Conservation (phyloP, 2,113 vertebrate species). For the Xenopus tropicalis region DNA sequence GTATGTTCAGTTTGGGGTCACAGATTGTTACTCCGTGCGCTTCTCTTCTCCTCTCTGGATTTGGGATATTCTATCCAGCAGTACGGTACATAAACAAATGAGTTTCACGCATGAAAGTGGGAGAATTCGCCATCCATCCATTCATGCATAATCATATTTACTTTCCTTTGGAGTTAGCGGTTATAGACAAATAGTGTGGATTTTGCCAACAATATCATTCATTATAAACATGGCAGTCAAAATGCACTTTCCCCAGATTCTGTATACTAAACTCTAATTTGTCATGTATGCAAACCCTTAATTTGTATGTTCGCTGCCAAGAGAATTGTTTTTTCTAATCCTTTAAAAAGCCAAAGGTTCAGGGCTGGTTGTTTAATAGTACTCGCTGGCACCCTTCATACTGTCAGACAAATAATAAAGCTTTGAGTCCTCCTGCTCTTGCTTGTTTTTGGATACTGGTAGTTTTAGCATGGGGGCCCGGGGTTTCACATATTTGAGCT, state of each 20-base stretch:
- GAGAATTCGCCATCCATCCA: constrained; percentile 49
- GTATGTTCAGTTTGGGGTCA: constrained; percentile 61
- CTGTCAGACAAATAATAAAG: too few species aligned
- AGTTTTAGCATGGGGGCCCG: too few species aligned
- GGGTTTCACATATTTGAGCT: too few species aligned
- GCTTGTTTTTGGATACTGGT: too few species aligned
- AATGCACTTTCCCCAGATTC: not conserved
- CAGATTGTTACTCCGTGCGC: constrained; percentile 45
- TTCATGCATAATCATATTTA: constrained; percentile 5
- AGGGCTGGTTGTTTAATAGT: too few species aligned
- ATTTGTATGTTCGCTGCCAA: not conserved
- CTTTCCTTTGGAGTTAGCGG: not conserved
- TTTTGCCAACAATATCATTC: constrained; percentile 48
- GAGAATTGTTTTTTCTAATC: not conserved
- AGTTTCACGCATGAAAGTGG: constrained; percentile 51
- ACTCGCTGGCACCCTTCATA: too few species aligned
- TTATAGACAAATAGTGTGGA: constrained; percentile 46
- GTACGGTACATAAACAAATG: constrained; percentile 46
- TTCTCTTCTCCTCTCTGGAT: constrained; percentile 6
- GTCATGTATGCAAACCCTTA: not conserved
- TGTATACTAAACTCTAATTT: not conserved
- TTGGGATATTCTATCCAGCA: too few species aligned
- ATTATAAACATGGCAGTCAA: not conserved
- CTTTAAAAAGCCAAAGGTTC: too few species aligned
- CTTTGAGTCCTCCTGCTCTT: too few species aligned